phyloP scores from a whole-genome alignment of 2,797 vertebrate genomes.

The Poecilia wingei region DNA sequence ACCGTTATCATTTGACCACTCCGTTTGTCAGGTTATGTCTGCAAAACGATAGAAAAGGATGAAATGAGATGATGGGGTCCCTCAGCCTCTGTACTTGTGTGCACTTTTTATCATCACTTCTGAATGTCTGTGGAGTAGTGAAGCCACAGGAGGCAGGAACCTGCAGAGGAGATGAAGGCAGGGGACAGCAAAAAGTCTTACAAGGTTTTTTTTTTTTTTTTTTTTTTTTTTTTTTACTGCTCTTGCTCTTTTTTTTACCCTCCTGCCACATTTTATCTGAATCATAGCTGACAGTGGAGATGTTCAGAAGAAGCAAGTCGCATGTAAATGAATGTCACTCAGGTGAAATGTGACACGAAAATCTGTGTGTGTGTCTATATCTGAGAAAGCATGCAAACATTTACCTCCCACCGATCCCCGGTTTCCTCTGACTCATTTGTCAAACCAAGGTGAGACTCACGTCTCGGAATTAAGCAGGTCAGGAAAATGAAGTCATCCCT shows the following conservation, averaged over 20 bases:
- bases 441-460: constrained; percentile 39
- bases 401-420: constrained; percentile 20
- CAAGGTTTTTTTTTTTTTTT: constrained; percentile 24
- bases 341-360: constrained; percentile 36
- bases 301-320: constrained; percentile 26
- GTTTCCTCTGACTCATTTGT: constrained; percentile 43
- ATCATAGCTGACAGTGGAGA: constrained; percentile 27
- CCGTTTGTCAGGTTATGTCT: constrained; percentile 67
- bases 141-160: constrained; percentile 58
- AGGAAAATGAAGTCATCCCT: constrained; percentile 49
- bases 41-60: constrained; percentile 37
- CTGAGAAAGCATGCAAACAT: constrained; percentile 10
- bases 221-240: constrained; percentile 27
- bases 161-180: constrained; percentile 58
- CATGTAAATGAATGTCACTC: constrained; percentile 49
- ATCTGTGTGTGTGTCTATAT: constrained; percentile 13
- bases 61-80: constrained; percentile 48
- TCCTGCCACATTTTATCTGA: constrained; percentile 32
- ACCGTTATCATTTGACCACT: constrained; percentile 48
- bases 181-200: constrained; percentile 47
- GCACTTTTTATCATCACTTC: constrained; percentile 56
- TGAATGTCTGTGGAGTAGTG: constrained; percentile 61
- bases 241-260: constrained; percentile 11
- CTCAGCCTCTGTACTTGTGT: constrained; percentile 13
- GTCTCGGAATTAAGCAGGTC: constrained; percentile 52